Evolutionary conservation across 2,888 invertebrate genomes (phyloP), one percentile per base, ranked within the genome.

Genomic region (Ectemnius cavifrons): DNA sequence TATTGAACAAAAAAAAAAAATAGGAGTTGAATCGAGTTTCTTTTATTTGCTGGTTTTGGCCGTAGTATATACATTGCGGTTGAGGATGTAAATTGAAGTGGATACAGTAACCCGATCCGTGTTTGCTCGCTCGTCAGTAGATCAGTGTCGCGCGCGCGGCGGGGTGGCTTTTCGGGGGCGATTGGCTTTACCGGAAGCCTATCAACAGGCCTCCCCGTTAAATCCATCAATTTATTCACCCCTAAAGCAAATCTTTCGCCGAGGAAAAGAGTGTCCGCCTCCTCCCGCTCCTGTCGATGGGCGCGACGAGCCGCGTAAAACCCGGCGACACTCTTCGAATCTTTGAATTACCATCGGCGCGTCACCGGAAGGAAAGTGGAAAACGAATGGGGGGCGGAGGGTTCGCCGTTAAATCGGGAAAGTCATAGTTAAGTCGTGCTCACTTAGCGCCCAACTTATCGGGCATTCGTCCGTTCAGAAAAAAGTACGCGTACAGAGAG

Each of bases 401-500:
- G 23, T 11, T 52, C 60, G 47, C 20, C 46, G 28, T 13, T 58
- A 56, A 65, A 56, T 52, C 56, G 58, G 60, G 27, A 63, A 71
- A 67, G 71, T 67, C 59, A 67, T 37, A 37, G 66, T 28, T 45
- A 49, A 52, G n/a, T 47, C 71, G 28, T 64, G 81, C 62, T 81
- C 81, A 73, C 65, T 75, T 77, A 64, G 23, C 71, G 62, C 75
- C 37, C 37, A 66, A 77, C 70, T 81, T 75, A 62, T 73, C 79
- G 61, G 68, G 58, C 72, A 75, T 73, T 63, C 62, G 67, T 58
- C 71, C 67, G n/a, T 63, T 47, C 62, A 68, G 56, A 63, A 61
- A 75, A 71, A 67, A 60, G 37, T 63, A 65, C 13, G 59, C 66
- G 45, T 27, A 37, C 27, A 37, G 52, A 20, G 49, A 57, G 20